Base-by-base conservation (phyloP, 1,140 invertebrate species). In the Platyscapa corneri region DNA sequence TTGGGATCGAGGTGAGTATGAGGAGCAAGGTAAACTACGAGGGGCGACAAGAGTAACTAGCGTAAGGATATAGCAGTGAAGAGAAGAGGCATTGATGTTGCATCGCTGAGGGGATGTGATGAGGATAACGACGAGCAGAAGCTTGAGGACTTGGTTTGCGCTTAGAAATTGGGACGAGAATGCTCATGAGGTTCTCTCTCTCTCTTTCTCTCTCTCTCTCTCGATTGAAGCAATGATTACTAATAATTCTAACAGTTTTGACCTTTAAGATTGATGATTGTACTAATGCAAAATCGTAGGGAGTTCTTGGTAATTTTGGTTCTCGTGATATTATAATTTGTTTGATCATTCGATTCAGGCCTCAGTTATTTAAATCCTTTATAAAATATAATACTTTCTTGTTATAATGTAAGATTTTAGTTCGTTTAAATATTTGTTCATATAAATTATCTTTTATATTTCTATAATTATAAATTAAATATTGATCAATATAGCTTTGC, bases 211-310 rank as follows among this genome's bases (percentile, higher is more conserved):
- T 83, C 60, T 32, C 30, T 65, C 39, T 23, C 72, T 65, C 70
- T 83, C 37, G 6, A 12, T 76, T 37, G 16, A 37, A 60, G 27
- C 64, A 10, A 65, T 5, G 16, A 49, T 32, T 37, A 65, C n/a
- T 67, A 70, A 67, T 30, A 20, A 53, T 32, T 83, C 53, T 77
- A 70, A 72, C 42, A 18, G 27, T 42, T 23, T 53, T 67, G 75
- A 30, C 12, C n/a, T 14, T 42, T 67, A 56, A 16, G 18, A 64
- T 32, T 56, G 27, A 70, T 23, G 10, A 39, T 82, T 39, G 23
- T n/a, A 34, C 14, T 67, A 10, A n/a, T 37, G 18, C 74, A 84
- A 84, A 83, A 77, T 74, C 49, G 37, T 60, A 76, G 82, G 74
- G 56, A 23, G 12, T 39, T 79, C n/a, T 56, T 60, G 56, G 3